Evolutionary conservation across 2,113 vertebrate genomes (phyloP).

Genomic region (Archocentrus centrarchus): DNA sequence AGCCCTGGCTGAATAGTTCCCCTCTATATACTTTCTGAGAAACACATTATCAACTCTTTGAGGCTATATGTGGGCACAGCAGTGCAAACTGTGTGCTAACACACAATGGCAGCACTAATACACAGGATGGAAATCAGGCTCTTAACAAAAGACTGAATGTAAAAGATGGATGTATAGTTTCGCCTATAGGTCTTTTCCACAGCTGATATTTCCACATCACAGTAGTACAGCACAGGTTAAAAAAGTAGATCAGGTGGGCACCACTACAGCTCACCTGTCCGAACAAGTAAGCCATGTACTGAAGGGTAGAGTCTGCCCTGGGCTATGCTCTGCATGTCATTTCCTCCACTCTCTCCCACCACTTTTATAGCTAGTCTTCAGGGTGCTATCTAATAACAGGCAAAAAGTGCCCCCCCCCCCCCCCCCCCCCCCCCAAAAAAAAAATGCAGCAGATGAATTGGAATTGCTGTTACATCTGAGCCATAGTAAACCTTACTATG

Average conservation of each 20-base stretch:
- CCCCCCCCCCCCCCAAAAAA: no score
- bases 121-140: fast-evolving
- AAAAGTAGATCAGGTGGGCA: background rate
- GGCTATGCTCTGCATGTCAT: background rate
- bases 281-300: background rate
- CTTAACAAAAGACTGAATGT: background rate
- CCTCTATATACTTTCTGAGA: background rate
- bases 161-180: background rate
- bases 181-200: background rate
- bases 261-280: background rate
- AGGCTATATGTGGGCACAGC: background rate
- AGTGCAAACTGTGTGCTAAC: fast-evolving
- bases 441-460: background rate
- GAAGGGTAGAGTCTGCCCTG: no score
- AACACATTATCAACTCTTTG: background rate
- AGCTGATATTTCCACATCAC: background rate
- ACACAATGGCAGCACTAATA: background rate
- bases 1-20: background rate
- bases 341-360: background rate
- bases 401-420: background rate
- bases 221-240: background rate
- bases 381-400: fast-evolving
- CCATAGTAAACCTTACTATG: fast-evolving
- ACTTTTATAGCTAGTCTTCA: background rate
- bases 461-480: background rate